These are phyloP conservation scores for Drosophila arawakana DNA, from an alignment of 1,140 invertebrate species.

Conservation along the genomic window DNA sequence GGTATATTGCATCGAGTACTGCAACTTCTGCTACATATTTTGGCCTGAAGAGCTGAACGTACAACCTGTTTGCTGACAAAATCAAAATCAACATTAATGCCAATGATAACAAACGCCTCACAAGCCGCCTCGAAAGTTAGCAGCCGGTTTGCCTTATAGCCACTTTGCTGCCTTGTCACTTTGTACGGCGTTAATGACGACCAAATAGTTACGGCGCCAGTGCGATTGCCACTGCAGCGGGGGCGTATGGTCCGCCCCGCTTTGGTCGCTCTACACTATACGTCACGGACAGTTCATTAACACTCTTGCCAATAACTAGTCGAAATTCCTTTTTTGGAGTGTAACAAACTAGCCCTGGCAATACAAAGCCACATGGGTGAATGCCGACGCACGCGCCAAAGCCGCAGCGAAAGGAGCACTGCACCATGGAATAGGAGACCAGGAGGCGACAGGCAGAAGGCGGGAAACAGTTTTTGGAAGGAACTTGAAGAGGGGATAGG, in stretches of 20 bases:
- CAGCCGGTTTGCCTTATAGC: constrained; percentile 40
- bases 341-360: constrained; percentile 65
- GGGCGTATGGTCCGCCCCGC: constrained; percentile 47
- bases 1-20: background rate
- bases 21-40: constrained; percentile 66
- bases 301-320: constrained; percentile 32
- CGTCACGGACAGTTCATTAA: constrained; percentile 43
- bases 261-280: background rate
- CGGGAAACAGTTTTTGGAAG: no score
- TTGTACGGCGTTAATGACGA: constrained; percentile 60
- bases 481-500: no score
- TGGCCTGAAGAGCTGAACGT: constrained; percentile 65
- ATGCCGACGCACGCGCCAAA: constrained; percentile 68
- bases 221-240: constrained; percentile 26
- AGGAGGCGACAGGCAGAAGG: no score
- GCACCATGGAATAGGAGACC: background rate
- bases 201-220: constrained; percentile 56
- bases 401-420: constrained; percentile 63
- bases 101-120: constrained; percentile 37
- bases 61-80: constrained; percentile 63
- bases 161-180: constrained; percentile 51
- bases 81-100: constrained; percentile 22
- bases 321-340: constrained; percentile 67
- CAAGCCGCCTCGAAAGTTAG: constrained; percentile 24
- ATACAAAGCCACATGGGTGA: constrained; percentile 16